Evolutionary conservation across 1,140 invertebrate genomes (phyloP).

Genomic region (Drosophila subpulchrella): DNA sequence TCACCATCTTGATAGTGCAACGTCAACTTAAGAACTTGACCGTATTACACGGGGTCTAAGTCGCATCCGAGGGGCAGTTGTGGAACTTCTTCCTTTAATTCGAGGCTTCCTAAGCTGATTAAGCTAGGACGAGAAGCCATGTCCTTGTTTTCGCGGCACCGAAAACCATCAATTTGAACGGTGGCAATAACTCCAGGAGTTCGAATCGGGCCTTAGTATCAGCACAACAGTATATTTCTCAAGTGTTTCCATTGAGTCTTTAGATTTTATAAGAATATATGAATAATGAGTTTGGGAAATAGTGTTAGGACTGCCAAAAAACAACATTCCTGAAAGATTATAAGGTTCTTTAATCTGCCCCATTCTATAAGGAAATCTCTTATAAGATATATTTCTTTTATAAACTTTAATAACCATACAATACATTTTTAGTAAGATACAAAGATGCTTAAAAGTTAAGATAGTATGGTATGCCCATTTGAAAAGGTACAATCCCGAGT

Average conservation of each 20-base stretch:
- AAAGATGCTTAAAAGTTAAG: too few relatives aligned
- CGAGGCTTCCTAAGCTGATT: conserved; percentile 34
- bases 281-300: too few relatives aligned
- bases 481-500: background rate
- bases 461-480: too few relatives aligned
- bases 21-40: conserved; percentile 18
- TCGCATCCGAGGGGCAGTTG: conserved; percentile 27
- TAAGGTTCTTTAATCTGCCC: background rate
- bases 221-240: background rate
- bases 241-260: background rate
- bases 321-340: background rate
- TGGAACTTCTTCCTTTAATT: conserved; percentile 31
- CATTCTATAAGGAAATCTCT: background rate
- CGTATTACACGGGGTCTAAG: conserved; percentile 41
- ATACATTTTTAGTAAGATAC: too few relatives aligned
- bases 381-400: too few relatives aligned
- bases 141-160: background rate
- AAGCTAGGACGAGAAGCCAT: conserved; percentile 13
- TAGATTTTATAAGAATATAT: too few relatives aligned
- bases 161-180: background rate
- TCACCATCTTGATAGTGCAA: conserved; percentile 71
- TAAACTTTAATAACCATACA: too few relatives aligned
- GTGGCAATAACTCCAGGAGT: background rate
- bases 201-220: too few relatives aligned
- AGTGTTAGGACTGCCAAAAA: background rate